Evolutionary conservation across 2,113 vertebrate genomes (phyloP), one percentile per base, ranked within the genome.

Genomic region (Peucedramus taeniatus): DNA sequence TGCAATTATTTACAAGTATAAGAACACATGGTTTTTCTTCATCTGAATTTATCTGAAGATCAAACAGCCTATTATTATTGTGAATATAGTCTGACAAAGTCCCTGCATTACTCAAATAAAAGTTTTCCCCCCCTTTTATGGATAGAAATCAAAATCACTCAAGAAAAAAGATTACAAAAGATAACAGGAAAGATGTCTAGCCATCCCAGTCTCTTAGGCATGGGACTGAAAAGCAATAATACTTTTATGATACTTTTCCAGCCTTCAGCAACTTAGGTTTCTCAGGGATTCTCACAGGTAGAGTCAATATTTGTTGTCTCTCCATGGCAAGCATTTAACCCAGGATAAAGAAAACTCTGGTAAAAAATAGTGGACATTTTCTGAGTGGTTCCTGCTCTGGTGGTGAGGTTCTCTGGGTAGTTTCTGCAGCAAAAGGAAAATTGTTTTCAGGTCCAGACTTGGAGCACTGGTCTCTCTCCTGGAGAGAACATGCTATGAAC

Each of bases 1-100:
- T 66, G 50, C 79, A 91, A 94, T 86, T 90, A 89, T 91, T 97
- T 95, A 83, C 61, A 88, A 89, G 50, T 35, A 57, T 85, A 91
- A 92, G 65, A 94, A 87, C 65, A 68, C 47, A 66, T 13, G 26
- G 1, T 2, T 88, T 83, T 84, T 88, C 9, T 3, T 89, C 64
- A 89, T 76, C 86, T 93, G 31, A 68, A 66, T 96, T 94, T 89
- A 76, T 87, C 64, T 76, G 37, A 79, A 66, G 45, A 57, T 61
- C 77, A 88, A 85, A 54, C 33, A 79, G 45, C 23, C 12, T 40
- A 37, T 85, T 87, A 39, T 91, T 69, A 26, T 40, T 49, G 42
- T 61, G 57, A 77, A 33, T 70, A 42, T 20, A 93, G 50, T 69
- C 59, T 83, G 50, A 47, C 22, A 85, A 89, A 76, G 31, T 63